phyloP scores from a whole-genome alignment of 2,888 invertebrate species.

The Podabrus alpinus region DNA sequence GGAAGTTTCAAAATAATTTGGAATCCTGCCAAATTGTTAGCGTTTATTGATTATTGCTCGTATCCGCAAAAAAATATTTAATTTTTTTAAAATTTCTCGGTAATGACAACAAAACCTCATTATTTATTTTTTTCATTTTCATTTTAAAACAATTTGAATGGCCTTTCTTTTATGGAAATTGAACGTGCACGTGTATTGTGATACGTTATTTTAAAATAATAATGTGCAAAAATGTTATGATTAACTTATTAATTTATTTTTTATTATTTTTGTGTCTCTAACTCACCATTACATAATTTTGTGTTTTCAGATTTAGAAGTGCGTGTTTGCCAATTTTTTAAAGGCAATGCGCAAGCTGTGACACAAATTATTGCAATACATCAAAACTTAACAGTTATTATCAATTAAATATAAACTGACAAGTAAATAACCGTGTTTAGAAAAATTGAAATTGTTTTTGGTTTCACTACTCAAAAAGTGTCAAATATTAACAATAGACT shows the following conservation, averaged over 20 bases:
- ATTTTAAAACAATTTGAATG: background rate
- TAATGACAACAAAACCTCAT: background rate
- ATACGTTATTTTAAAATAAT: background rate
- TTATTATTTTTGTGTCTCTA: background rate
- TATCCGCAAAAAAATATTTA: background rate
- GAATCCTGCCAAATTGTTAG: background rate
- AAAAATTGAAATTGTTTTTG: background rate
- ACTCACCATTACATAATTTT: conserved; percentile 17
- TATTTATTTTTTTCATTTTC: background rate
- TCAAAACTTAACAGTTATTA: background rate
- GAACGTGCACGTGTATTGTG: background rate
- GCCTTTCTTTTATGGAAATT: background rate
- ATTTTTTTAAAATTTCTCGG: background rate
- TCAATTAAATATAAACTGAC: background rate
- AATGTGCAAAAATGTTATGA: background rate
- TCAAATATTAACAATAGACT: background rate
- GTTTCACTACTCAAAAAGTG: background rate
- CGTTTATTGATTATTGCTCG: background rate
- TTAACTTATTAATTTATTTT: background rate
- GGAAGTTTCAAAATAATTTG: background rate
- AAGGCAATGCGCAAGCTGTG: conserved; percentile 7
- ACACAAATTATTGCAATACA: background rate
- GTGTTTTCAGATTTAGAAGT: conserved; percentile 5
- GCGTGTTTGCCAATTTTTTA: conserved; percentile 1
- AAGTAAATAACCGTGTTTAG: background rate